Percentiles rank a stretch among this genome's conserved stretches.
Conservation (phyloP, 1,140 invertebrate genomes). For the Ips typographus region DNA sequence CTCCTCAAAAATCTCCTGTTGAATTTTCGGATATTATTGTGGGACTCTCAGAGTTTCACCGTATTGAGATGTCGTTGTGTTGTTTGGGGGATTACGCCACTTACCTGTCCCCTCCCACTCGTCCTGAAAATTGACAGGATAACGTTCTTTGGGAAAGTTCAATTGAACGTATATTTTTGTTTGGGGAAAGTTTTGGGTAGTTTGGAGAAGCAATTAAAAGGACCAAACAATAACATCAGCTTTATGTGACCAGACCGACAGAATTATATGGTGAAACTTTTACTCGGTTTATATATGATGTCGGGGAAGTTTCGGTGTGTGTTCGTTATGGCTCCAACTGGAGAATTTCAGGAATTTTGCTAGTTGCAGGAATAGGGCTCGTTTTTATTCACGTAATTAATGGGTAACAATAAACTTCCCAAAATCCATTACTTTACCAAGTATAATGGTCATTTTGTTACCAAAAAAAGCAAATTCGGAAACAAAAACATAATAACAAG, state of each 20-base stretch:
- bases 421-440: too few species aligned
- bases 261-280: slow-evolving; percentile 14
- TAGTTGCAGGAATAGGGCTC: too few species aligned
- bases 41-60: slow-evolving; percentile 1
- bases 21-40: slow-evolving; percentile 17
- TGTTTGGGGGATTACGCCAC: slow-evolving; percentile 6
- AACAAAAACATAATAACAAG: too few species aligned
- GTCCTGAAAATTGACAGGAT: too few species aligned
- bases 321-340: neutral
- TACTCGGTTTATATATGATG: neutral
- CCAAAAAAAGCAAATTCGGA: too few species aligned
- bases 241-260: slow-evolving; percentile 11
- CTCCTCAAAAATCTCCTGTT: slow-evolving; percentile 14
- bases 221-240: slow-evolving; percentile 13
- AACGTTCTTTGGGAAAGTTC: too few species aligned
- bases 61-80: slow-evolving; percentile 6
- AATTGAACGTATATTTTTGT: neutral
- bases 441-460: too few species aligned
- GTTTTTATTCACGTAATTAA: too few species aligned
- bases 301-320: slow-evolving; percentile 2
- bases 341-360: too few species aligned
- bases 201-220: slow-evolving; percentile 9
- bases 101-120: neutral
- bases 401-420: too few species aligned
- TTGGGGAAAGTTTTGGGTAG: neutral